phyloP scores from a whole-genome alignment of 92 coral and sea anemone genomes.

The Anthopleura xanthogrammica region DNA sequence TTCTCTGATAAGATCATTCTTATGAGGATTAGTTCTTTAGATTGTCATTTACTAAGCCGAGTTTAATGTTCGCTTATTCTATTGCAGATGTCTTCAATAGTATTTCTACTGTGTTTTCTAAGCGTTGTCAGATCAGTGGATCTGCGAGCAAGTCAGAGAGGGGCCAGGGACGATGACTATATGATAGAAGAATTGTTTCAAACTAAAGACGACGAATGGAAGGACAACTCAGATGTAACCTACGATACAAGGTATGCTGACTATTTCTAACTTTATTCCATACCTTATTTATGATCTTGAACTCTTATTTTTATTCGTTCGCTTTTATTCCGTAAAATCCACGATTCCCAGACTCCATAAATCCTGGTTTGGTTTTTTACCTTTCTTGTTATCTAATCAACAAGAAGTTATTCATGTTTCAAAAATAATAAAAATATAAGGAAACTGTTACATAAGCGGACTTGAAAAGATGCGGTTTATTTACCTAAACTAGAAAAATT shows the following conservation, averaged over 20 bases:
- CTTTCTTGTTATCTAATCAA: no score
- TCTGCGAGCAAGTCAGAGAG: constrained; percentile 15
- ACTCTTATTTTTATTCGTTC: neutral
- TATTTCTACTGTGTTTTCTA: constrained; percentile 6
- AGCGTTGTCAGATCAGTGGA: constrained; percentile 11
- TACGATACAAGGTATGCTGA: constrained; percentile 2
- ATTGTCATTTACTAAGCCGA: neutral
- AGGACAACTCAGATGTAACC: neutral
- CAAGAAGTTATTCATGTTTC: no score
- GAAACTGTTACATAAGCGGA: no score
- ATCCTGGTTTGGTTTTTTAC: neutral
- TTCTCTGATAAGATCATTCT: neutral
- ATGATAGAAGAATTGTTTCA: constrained; percentile 13
- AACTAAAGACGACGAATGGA: neutral
- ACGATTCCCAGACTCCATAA: neutral
- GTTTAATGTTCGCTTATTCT: neutral
- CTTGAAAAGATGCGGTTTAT: neutral
- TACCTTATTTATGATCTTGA: neutral
- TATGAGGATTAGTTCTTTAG: neutral
- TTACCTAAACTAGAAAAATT: no score
- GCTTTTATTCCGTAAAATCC: neutral
- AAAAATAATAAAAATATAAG: neutral
- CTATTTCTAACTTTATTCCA: neutral
- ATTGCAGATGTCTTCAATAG: constrained; percentile 23
- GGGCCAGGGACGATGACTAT: neutral